A percentile compares a stretch with the other conserved stretches of the same genome.
These are phyloP conservation scores for Cataglyphis altisquamis DNA, from an alignment of 2,888 invertebrate species.

Conservation along the genomic window DNA sequence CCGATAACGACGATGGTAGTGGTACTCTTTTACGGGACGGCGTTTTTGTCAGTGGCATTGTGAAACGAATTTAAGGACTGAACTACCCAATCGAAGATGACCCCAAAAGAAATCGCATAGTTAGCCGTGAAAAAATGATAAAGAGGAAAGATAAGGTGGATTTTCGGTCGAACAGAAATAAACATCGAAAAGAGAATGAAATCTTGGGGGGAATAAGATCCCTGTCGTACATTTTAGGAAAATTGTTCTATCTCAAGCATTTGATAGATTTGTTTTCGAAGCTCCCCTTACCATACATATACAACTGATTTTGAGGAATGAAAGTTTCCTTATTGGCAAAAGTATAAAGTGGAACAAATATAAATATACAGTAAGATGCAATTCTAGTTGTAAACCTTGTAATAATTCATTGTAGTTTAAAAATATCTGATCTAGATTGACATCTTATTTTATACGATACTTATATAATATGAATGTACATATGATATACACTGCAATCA, in stretches of 20 bases:
- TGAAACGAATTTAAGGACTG: constrained; percentile 23
- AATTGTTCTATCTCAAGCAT: background rate
- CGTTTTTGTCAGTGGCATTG: constrained; percentile 12
- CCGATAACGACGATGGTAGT: constrained; percentile 13
- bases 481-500: background rate
- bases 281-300: background rate
- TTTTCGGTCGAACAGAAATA: constrained; percentile 18
- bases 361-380: background rate
- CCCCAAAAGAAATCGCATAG: background rate
- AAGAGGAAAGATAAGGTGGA: background rate
- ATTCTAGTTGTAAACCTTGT: background rate
- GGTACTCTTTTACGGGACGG: constrained; percentile 7
- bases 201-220: constrained; percentile 17
- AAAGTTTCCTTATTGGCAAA: background rate
- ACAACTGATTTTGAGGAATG: background rate
- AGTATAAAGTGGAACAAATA: background rate
- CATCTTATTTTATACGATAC: background rate
- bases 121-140: background rate
- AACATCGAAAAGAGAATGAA: background rate
- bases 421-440: background rate
- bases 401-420: background rate
- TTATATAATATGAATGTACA: background rate
- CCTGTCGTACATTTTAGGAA: background rate
- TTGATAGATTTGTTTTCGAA: constrained; percentile 44
- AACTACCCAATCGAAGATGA: background rate